A percentile compares a stretch with the other conserved stretches of the same genome.
These are phyloP conservation scores for Prunella strophiata DNA, from an alignment of 2,797 vertebrate genomes.

Conservation along the genomic window DNA sequence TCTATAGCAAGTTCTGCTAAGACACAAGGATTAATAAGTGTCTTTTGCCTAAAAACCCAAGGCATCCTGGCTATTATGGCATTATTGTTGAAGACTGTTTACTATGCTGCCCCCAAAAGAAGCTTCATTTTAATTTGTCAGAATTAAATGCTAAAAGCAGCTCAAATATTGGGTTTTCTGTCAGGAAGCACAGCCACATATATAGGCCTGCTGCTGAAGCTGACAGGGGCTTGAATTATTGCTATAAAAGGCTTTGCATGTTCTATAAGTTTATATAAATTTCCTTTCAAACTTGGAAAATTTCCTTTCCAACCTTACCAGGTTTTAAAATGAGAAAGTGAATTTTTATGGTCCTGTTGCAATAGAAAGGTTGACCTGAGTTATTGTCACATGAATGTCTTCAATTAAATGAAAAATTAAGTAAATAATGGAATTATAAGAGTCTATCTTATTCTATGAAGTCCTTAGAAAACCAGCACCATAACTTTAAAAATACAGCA, in stretches of 20 bases:
- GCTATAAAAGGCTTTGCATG: background rate
- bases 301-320: background rate
- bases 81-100: background rate
- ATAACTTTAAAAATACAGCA: background rate
- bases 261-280: background rate
- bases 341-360: background rate
- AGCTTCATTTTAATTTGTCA: background rate
- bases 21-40: background rate
- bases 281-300: background rate
- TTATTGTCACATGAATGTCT: background rate
- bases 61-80: background rate
- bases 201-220: background rate
- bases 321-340: conserved; percentile 6
- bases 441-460: background rate
- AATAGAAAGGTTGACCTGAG: background rate
- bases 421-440: background rate
- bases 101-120: background rate
- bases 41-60: background rate
- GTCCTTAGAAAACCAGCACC: background rate
- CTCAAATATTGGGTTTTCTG: background rate
- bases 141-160: background rate
- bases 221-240: background rate
- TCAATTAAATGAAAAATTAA: background rate
- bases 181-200: background rate
- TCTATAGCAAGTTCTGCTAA: background rate